Evolutionary conservation across 2,113 vertebrate species (phyloP), one percentile per base, ranked within the genome.

Genomic region (Seriola quinqueradiata): DNA sequence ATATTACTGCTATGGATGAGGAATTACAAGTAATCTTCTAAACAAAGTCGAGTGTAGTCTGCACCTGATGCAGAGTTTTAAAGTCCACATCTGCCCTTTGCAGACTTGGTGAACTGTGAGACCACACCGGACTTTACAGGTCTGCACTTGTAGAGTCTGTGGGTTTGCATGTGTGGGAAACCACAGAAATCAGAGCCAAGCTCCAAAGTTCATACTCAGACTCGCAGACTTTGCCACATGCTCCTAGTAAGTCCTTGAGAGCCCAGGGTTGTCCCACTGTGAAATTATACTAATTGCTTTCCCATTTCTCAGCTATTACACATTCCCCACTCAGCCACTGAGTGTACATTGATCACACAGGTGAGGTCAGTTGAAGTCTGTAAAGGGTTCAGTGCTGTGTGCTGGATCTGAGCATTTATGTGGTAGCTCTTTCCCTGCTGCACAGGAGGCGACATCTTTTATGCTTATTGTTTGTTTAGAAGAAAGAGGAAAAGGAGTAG

Each of bases 361-460:
- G 36, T 70, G 46, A 34, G 34, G 46, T n/a, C 48, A 5, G 4
- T 46, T 46, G 1, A 21, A 28, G 25, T 46, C 36, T 36, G 68
- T 32, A 28, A 46, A 46, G 64, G 40, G 12, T 8, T 14, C 9
- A 8, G 36, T 17, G 38, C 36, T 38, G n/a, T 9, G 60, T 50
- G 9, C 36, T 28, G 21, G 48, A 50, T 19, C 17, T 3, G 5
- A 17, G 16, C 48, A 50, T 50, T 48, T 16, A 48, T 48, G 4
- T 48, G 13, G 13, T 13, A 17, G 46, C 46, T 48, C 7, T 1
- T 25, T 19, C 40, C 21, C 46, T 32, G 54, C 69, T n/a, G 68
- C 28, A 52, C 78, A 68, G 70, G 64, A 81, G 68, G 71, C 50
- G 25, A 40, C 17, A 59, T 3, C 28, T 19, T 1, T 17, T 21